A percentile compares a stretch with the other conserved stretches of the same genome.
phyloP scores from a whole-genome alignment of 2,888 invertebrate genomes.

The Pammene fasciana region DNA sequence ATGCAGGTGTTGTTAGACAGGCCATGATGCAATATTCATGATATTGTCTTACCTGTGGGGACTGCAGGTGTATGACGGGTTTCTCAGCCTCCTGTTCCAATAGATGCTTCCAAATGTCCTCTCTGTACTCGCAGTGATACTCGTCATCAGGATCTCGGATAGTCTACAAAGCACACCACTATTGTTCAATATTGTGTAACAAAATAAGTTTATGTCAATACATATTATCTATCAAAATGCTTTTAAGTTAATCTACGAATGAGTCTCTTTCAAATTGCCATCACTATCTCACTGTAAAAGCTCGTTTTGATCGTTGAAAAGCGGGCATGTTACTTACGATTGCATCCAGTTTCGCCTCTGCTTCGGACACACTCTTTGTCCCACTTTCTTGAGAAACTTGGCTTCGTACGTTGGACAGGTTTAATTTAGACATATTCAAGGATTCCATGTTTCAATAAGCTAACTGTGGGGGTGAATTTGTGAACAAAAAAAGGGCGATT shows the following conservation, averaged over 20 bases:
- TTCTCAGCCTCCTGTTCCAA: constrained; percentile 72
- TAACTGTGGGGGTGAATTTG: constrained; percentile 53
- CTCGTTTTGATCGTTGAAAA: constrained; percentile 8
- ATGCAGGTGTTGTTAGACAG: neutral
- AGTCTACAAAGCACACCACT: constrained; percentile 52
- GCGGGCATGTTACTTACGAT: constrained; percentile 58
- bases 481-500: constrained; percentile 53
- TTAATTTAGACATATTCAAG: constrained; percentile 74
- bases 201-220: constrained; percentile 34
- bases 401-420: constrained; percentile 70
- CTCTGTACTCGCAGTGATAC: constrained; percentile 71
- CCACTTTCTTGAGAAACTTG: constrained; percentile 59
- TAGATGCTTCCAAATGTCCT: constrained; percentile 75
- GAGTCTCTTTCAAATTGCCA: constrained; percentile 45
- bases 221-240: constrained; percentile 1
- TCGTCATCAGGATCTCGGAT: constrained; percentile 68
- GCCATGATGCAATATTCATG: constrained; percentile 27
- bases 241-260: constrained; percentile 54
- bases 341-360: constrained; percentile 61
- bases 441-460: constrained; percentile 66
- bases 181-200: constrained; percentile 47
- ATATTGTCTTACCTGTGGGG: constrained; percentile 70
- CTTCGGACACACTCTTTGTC: constrained; percentile 56
- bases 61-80: constrained; percentile 73
- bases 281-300: neutral